Percentiles rank a stretch among this genome's conserved stretches.
Evolutionary conservation across 2,797 vertebrate species (phyloP).

Genomic region (Eulemur albifrons): DNA sequence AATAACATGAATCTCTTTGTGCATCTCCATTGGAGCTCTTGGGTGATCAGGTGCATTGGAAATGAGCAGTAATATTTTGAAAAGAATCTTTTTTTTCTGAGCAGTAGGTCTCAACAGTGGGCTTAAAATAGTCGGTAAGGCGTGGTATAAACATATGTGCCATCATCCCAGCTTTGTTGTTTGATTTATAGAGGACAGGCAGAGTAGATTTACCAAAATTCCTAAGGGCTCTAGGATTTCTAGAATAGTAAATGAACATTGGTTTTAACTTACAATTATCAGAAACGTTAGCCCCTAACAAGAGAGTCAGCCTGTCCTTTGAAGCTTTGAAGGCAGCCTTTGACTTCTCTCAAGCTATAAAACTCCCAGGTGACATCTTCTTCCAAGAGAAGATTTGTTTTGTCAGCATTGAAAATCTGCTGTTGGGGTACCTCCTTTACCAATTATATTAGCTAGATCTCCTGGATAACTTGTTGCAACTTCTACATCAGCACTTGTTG

Average conservation of each 20-base stretch:
- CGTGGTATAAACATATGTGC: neutral
- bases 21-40: neutral
- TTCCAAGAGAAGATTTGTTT: neutral
- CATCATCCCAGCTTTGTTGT: neutral
- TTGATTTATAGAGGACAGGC: neutral
- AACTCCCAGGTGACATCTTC: neutral
- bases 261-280: neutral
- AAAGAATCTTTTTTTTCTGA: neutral
- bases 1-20: neutral
- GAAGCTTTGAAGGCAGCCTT: neutral
- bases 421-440: neutral
- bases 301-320: neutral
- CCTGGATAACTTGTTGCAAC: neutral
- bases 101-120: neutral
- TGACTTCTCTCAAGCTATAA: neutral
- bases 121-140: neutral
- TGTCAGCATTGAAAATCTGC: neutral
- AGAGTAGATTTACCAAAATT: neutral
- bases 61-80: neutral
- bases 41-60: neutral
- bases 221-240: neutral
- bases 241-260: neutral
- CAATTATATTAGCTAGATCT: neutral
- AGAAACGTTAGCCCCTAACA: neutral
- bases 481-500: neutral